These are phyloP conservation scores for Tenualosa ilisha DNA, from an alignment of 2,797 vertebrate genomes.

Conservation along the genomic window DNA sequence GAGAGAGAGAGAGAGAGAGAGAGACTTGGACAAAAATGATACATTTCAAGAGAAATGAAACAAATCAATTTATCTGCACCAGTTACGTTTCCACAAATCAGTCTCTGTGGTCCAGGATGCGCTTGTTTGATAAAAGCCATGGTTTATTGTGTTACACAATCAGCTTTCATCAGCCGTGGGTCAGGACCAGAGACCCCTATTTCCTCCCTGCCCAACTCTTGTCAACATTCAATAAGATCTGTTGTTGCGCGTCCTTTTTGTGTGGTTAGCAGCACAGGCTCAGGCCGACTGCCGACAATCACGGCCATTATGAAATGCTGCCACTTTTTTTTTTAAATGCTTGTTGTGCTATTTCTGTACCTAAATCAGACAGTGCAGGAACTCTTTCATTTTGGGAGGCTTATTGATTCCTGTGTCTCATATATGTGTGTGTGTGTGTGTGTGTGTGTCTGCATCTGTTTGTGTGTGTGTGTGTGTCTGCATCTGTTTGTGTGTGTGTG, in stretches of 20 bases:
- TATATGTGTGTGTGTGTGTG: neutral
- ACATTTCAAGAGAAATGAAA: conserved; percentile 12
- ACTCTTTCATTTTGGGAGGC: neutral
- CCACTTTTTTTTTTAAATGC: neutral
- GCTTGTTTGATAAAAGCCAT: conserved; percentile 26
- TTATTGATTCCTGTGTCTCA: too few species aligned
- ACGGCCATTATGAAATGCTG: neutral
- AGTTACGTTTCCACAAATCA: conserved; percentile 1
- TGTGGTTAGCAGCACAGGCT: neutral
- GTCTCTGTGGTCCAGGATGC: conserved; percentile 2
- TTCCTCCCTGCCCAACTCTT: conserved; percentile 42
- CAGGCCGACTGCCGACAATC: neutral
- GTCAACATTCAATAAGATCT: conserved; percentile 47
- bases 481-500: too few species aligned
- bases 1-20: neutral
- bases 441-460: neutral
- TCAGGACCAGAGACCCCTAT: conserved; percentile 44
- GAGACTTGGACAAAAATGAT: neutral
- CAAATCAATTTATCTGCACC: conserved; percentile 27
- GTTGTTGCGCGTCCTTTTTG: conserved; percentile 41
- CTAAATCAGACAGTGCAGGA: neutral
- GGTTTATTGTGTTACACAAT: conserved; percentile 29
- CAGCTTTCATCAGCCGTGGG: conserved; percentile 32
- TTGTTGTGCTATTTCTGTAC: neutral
- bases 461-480: neutral